phyloP scores from a whole-genome alignment of 1,140 invertebrate species.

The Hyphantria cunea region DNA sequence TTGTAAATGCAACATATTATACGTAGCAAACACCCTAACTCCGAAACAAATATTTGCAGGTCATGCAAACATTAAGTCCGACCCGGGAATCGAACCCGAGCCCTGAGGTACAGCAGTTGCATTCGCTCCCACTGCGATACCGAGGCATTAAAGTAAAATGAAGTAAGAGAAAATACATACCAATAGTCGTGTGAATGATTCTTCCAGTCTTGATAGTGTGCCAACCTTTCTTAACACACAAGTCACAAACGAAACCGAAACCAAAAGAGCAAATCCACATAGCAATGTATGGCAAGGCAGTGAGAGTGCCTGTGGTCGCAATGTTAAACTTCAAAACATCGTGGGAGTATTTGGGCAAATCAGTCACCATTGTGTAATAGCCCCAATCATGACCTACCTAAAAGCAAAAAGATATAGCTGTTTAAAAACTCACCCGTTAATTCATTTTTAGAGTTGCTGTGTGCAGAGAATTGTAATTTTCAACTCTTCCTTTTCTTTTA shows the following conservation, averaged over 20 bases:
- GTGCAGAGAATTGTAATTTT: neutral
- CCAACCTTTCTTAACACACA: conserved; percentile 83
- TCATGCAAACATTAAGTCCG: no score
- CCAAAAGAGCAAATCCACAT: conserved; percentile 88
- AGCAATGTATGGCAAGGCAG: conserved; percentile 86
- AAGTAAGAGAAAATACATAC: conserved; percentile 61
- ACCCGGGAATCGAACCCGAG: no score
- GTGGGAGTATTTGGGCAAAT: conserved; percentile 95
- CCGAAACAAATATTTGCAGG: no score
- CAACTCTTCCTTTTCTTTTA: neutral
- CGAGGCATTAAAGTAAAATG: no score
- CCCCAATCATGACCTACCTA: conserved; percentile 94
- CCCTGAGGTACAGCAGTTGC: no score
- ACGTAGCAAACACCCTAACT: no score
- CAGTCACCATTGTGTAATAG: conserved; percentile 95
- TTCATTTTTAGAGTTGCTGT: no score
- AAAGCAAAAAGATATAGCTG: conserved; percentile 9
- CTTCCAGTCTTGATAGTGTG: conserved; percentile 85
- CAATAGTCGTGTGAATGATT: conserved; percentile 88
- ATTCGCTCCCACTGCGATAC: no score
- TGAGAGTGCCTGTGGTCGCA: conserved; percentile 85
- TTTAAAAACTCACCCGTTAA: no score
- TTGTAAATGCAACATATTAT: no score
- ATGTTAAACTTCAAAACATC: conserved; percentile 93
- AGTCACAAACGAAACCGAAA: conserved; percentile 86